A percentile compares a stretch with the other conserved stretches of the same genome.
phyloP scores from a whole-genome alignment of 1,140 invertebrate species.

The Drosophila pseudoobscura region DNA sequence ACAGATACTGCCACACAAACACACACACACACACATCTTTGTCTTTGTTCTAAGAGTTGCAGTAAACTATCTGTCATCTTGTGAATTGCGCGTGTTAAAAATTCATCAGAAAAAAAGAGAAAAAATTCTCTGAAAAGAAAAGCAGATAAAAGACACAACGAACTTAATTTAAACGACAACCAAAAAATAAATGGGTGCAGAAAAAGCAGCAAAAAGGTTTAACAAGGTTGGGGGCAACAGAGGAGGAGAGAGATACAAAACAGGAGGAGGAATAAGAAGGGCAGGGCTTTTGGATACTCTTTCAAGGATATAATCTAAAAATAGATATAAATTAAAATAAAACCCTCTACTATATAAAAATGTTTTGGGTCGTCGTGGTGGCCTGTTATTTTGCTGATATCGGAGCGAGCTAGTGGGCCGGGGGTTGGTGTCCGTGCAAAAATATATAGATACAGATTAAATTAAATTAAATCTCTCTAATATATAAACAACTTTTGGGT shows the following conservation, averaged over 20 bases:
- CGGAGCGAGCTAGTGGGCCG: too few relatives aligned
- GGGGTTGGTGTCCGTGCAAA: too few relatives aligned
- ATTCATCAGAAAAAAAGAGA: neutral
- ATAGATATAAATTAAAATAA: too few relatives aligned
- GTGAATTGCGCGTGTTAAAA: constrained; percentile 37
- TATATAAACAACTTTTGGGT: too few relatives aligned
- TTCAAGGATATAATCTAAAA: too few relatives aligned
- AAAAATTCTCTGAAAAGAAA: constrained; percentile 16
- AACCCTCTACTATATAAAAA: too few relatives aligned
- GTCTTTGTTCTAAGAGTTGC: constrained; percentile 12
- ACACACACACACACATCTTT: neutral
- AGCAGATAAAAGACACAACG: constrained; percentile 25
- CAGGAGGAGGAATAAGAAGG: too few relatives aligned
- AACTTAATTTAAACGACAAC: constrained; percentile 62
- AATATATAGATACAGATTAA: too few relatives aligned
- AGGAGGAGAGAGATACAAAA: neutral
- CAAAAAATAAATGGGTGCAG: constrained; percentile 54
- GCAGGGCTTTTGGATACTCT: too few relatives aligned
- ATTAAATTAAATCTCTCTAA: too few relatives aligned
- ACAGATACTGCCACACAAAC: neutral
- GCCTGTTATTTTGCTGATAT: too few relatives aligned
- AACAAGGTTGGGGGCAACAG: constrained; percentile 12
- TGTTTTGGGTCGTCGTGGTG: too few relatives aligned
- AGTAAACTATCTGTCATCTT: constrained; percentile 50
- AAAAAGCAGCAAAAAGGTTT: constrained; percentile 12